Conservation (phyloP, 2,113 vertebrate genomes). For the Nymphicus hollandicus region DNA sequence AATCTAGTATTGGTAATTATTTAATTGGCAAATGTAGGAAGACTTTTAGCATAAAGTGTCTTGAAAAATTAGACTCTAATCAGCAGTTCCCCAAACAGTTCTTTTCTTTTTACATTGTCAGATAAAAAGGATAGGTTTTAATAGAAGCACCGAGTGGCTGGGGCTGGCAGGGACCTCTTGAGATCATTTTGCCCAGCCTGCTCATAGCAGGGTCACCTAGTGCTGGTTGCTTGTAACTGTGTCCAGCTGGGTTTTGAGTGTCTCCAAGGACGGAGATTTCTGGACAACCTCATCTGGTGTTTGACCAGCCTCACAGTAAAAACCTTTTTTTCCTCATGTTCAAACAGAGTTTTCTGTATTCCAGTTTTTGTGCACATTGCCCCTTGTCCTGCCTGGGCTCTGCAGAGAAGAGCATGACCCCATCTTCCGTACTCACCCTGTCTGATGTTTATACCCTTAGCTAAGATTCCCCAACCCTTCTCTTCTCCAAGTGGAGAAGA, state of each 20-base stretch:
- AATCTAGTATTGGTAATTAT: background rate
- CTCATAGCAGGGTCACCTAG: background rate
- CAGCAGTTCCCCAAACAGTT: rapidly evolving
- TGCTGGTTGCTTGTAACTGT: background rate
- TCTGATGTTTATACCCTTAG: background rate
- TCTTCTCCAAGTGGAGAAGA: background rate
- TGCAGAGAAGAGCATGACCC: background rate
- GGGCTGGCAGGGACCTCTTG: background rate
- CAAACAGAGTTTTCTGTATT: background rate
- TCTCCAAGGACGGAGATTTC: background rate
- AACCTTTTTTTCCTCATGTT: background rate
- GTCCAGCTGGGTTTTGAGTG: background rate
- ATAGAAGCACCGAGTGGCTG: background rate
- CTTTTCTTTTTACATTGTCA: background rate
- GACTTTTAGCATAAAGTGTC: background rate
- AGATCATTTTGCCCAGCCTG: background rate
- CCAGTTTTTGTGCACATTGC: background rate
- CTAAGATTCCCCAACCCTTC: background rate
- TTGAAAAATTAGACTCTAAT: background rate
- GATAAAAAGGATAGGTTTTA: background rate
- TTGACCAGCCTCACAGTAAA: background rate
- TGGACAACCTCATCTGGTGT: background rate
- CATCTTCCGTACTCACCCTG: background rate
- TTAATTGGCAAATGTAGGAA: background rate
- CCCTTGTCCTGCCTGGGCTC: background rate